Base-by-base conservation (phyloP, 2,888 invertebrate genomes). In the Apeira syringaria region DNA sequence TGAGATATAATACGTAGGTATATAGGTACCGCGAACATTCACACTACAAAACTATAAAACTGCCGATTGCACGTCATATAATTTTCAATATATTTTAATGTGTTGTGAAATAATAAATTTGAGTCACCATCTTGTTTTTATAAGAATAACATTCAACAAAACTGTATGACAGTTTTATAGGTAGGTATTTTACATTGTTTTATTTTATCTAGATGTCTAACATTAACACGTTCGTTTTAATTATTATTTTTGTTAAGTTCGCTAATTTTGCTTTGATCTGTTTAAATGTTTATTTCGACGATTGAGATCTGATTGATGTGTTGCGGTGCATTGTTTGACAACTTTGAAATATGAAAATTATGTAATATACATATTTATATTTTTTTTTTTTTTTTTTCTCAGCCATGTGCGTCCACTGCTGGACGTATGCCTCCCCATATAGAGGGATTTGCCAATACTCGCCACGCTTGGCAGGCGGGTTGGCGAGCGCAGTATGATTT, bases 231-330 rank as follows among this genome's bases (percentile, higher is more conserved):
- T 80, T 83, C 68, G 75, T 79, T 80, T 76, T 81, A 73, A 59
- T 62, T 60, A 26, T 68, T 68, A 68, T 71, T 60, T 72, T 68
- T 68, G 71, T 62, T 84, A 85, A 83, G 88, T 82, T 77, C 74
- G 69, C 66, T 89, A 79, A 87, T 89, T 89, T 89, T 89, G 89
- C 89, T 89, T 89, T 89, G 89, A 87, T 86, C 74, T 84, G 85
- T 86, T 74, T 66, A 76, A 64, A 81, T 77, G 68, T 76, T 69
- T 65, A 64, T 64, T 59, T 60, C 70, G 65, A 44, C 41, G 31
- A 39, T 35, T 44, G 43, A 83, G 88, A 87, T 86, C 87, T 86
- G 87, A 87, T 78, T 67, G 59, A 59, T 60, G 60, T 57, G 68
- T 53, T 59, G 61, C 60, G 72, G 78, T 81, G 75, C 70, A 73